Evolutionary conservation across 2,888 invertebrate genomes (phyloP), one percentile per base, ranked within the genome.

Genomic region (Netelia fuscicornis): DNA sequence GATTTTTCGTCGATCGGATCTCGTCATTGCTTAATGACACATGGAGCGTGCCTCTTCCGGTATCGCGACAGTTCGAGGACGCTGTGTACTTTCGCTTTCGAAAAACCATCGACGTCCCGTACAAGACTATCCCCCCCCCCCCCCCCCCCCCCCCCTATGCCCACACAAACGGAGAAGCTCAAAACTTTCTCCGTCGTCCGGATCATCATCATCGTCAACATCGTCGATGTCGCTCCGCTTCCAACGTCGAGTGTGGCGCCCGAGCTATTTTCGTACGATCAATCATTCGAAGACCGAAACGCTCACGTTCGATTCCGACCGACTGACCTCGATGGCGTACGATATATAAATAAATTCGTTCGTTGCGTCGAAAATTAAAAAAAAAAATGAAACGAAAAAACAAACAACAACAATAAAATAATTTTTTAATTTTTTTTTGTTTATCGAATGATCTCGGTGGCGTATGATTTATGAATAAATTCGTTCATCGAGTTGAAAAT

Each of bases 21-120:
- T 37, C 8, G 37, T 37, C 6, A 37, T 37, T 37, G 37, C 37
- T 37, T 37, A 37, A 37, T 37, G 37, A 37, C 37, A 37, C 37
- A 37, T 6, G 37, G 37, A 37, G 37, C 6, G 37, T 37, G 37
- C 37, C 1, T 37, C 37, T 37, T 37, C 37, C 37, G 37, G 37
- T 37, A 37, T 37, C 37, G 37, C 37, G 37, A 37, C 37, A 37
- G 37, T 37, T 6, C 58, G 17, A 23, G 20, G 17, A 37, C 54
- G 23, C 13, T 30, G 60, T 6, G 60, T 87, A 91, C 91, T 91
- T 91, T 91, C 91, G 91, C 91, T 91, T 90, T 90, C 90, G 88
- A 89, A 89, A 88, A 88, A 86, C 37, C 74, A 72, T 67, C 84
- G 78, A 83, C 85, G 80, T 87, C 85, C 87, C 88, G 84, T 64